Evolutionary conservation across 30 jellyfish, hydroid and myxozoan species (phyloP), one percentile per base, ranked within the genome.

Genomic region (Catostylus mosaicus): DNA sequence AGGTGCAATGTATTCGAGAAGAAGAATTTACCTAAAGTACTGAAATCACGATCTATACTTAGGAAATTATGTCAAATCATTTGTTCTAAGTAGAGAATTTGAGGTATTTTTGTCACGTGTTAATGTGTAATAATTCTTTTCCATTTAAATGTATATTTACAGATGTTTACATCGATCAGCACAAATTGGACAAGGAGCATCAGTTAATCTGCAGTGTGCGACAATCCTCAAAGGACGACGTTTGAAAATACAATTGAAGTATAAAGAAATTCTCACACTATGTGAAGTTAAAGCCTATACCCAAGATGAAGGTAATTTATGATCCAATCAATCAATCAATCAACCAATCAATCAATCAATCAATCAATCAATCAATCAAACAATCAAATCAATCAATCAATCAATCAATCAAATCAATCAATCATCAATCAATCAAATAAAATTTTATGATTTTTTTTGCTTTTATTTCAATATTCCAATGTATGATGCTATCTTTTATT

Each of bases 221-320:
- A 20, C 63, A 32, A 34, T 36, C 24, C 0, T 36, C 8, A 23
- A 36, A 1, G 80, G 80, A 19, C 80, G 36, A 18, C 40, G 31
- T 7, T 24, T 68, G 29, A 35, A 23, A 68, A 68, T 68, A 9
- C 80, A 68, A 37, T 46, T 68, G 65, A 35, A 0, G 37, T 36
- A 36, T 1, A 1, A 16, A 34, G 64, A 19, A 0, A 4, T 0
- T 0, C 27, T 68, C 35, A 0, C 80, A 18, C 36, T 68, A 8
- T 68, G 80, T 68, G 80, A 68, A 35, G 80, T 68, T 18, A 46
- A 68, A 24, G 80, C 26, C 0, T 33, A 34, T 37, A 20, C 80
- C 36, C 71, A 6, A 27, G 71, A 59, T 59, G 19, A n/a, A 19
- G 71, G 71, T 59, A 59, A 59, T 59, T 24, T 11, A 43, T 43